These are phyloP conservation scores for Tachina fera DNA, from an alignment of 2,888 invertebrate species.

Conservation along the genomic window DNA sequence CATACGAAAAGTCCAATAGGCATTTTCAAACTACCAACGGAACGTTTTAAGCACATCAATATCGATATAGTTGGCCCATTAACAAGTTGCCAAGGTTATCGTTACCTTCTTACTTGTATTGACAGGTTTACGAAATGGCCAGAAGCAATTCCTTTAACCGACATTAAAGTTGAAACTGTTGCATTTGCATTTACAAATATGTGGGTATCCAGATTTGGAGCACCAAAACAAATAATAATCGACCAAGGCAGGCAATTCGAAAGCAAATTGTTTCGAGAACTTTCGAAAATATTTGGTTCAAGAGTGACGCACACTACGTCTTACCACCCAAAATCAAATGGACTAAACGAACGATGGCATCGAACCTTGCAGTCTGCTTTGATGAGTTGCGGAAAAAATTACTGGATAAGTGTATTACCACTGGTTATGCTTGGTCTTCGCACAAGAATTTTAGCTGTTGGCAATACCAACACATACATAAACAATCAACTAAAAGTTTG, in stretches of 20 bases:
- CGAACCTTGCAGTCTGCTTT: too few species aligned
- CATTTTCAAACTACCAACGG: constrained; percentile 1
- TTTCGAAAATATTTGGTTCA: too few species aligned
- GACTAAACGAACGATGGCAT: too few species aligned
- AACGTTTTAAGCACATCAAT: constrained; percentile 38
- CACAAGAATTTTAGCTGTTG: too few species aligned
- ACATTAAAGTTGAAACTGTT: constrained; percentile 31
- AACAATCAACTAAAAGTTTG: too few species aligned
- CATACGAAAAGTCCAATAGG: constrained; percentile 30
- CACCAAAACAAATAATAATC: constrained; percentile 3
- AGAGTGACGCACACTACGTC: too few species aligned
- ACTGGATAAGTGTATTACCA: too few species aligned
- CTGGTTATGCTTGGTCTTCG: too few species aligned
- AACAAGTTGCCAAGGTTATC: constrained; percentile 32
- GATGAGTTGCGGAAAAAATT: too few species aligned
- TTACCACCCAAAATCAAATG: too few species aligned
- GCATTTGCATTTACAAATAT: constrained; percentile 21
- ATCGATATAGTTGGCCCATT: constrained; percentile 46
- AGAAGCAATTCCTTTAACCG: constrained; percentile 31
- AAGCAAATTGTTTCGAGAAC: too few species aligned
- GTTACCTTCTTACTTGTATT: constrained; percentile 30
- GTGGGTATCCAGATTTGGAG: constrained; percentile 39
- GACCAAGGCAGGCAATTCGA: constrained; percentile 41
- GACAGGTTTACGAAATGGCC: constrained; percentile 35
- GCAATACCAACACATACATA: too few species aligned